Evolutionary conservation across 2,797 vertebrate species (phyloP).

Genomic region (Hemitrygon akajei): DNA sequence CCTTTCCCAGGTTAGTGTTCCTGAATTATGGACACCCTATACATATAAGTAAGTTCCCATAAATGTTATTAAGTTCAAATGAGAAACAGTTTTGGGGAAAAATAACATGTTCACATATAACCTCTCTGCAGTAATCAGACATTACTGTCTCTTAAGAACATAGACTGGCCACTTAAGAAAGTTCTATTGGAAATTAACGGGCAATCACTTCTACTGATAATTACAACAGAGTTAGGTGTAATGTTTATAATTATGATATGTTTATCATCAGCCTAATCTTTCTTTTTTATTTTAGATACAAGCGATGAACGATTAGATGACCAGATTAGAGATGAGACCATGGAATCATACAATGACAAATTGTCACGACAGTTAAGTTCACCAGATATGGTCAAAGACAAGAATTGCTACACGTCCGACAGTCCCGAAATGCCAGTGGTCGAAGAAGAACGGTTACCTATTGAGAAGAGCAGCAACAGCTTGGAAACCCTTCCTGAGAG

Average conservation of each 20-base stretch:
- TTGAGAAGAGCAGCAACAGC: slow-evolving; percentile 62
- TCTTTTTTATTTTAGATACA: slow-evolving; percentile 56
- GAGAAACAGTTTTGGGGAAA: too few species aligned
- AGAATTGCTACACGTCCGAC: slow-evolving; percentile 75
- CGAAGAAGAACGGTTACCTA: slow-evolving; percentile 66
- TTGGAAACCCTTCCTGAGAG: slow-evolving; percentile 65
- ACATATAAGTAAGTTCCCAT: too few species aligned
- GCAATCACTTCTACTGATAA: too few species aligned
- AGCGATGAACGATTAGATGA: slow-evolving; percentile 73
- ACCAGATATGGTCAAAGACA: slow-evolving; percentile 75
- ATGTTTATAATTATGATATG: not conserved
- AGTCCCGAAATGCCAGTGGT: slow-evolving; percentile 69
- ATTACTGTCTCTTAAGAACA: too few species aligned
- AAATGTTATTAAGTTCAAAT: too few species aligned
- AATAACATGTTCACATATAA: too few species aligned
- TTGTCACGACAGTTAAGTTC: slow-evolving; percentile 78
- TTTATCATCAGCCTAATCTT: slow-evolving; percentile 7
- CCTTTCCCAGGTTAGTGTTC: too few species aligned
- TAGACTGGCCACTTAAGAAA: too few species aligned
- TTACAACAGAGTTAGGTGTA: not conserved
- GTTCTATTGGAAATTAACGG: too few species aligned
- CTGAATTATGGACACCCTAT: too few species aligned
- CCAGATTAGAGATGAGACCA: slow-evolving; percentile 63
- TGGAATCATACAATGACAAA: slow-evolving; percentile 78
- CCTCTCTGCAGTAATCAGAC: too few species aligned